Conservation (phyloP, 2,113 vertebrate genomes). For the Myiozetetes cayanensis region DNA sequence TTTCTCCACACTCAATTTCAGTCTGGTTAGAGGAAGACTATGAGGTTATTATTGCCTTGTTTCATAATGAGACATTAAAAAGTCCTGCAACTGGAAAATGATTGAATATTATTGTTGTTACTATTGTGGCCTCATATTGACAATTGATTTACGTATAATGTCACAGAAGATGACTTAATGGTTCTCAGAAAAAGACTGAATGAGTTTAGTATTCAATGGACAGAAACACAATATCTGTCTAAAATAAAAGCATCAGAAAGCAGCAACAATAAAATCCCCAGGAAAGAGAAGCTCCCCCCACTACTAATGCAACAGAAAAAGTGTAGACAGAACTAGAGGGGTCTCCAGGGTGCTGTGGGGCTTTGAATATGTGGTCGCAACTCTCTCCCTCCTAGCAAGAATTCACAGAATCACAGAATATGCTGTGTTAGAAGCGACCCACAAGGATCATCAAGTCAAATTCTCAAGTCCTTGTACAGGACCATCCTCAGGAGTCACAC, state of each 20-base stretch:
- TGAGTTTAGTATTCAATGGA: not conserved
- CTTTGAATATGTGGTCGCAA: fast-evolving
- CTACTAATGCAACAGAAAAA: not conserved
- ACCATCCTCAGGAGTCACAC: not conserved
- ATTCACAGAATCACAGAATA: not conserved
- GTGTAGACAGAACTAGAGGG: not conserved
- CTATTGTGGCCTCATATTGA: not conserved
- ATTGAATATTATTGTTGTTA: not conserved
- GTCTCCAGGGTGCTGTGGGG: not conserved
- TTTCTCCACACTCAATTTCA: conserved; percentile 40
- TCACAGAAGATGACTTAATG: not conserved
- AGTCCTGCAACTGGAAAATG: not conserved
- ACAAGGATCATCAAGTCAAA: not conserved
- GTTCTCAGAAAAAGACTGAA: not conserved
- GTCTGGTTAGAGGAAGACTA: conserved; percentile 18
- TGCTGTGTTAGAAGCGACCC: not conserved
- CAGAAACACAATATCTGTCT: not conserved
- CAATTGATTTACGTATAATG: conserved; percentile 21
- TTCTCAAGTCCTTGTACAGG: not conserved
- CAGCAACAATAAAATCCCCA: not conserved
- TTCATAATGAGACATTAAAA: conserved; percentile 26
- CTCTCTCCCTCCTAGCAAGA: not conserved
- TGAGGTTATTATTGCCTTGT: conserved; percentile 7
- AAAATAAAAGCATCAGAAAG: not conserved
- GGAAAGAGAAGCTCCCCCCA: not conserved